Conservation (phyloP, 2,797 vertebrate species). For the Gallinago solitaria region DNA sequence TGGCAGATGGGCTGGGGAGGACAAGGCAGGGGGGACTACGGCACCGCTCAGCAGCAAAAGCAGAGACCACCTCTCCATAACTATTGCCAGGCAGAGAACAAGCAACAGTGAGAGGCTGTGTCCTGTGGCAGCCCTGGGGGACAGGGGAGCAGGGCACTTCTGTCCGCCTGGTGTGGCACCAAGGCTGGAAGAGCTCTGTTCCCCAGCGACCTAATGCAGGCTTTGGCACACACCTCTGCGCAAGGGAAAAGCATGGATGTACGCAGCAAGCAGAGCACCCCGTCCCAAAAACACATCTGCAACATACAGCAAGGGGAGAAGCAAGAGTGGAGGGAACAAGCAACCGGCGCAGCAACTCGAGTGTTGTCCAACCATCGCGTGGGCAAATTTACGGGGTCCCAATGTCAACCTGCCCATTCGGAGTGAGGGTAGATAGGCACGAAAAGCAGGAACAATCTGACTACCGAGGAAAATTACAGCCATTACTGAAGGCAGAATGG, state of each 20-base stretch:
- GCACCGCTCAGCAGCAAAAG: neutral
- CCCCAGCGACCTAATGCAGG: neutral
- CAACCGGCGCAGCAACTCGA: neutral
- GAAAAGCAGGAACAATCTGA: neutral
- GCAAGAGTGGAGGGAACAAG: neutral
- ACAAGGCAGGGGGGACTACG: neutral
- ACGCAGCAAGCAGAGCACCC: fast-evolving
- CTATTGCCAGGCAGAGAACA: neutral
- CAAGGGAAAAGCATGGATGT: neutral
- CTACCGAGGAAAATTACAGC: neutral
- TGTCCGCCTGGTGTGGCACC: neutral
- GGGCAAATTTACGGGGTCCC: neutral
- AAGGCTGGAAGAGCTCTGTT: neutral
- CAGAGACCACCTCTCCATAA: neutral
- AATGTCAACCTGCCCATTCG: fast-evolving
- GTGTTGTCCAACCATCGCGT: fast-evolving
- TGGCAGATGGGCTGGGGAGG: neutral
- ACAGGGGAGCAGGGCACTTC: neutral
- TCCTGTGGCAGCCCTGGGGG: fast-evolving
- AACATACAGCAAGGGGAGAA: neutral
- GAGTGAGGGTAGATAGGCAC: neutral
- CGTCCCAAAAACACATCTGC: neutral
- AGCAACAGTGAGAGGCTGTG: neutral
- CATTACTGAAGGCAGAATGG: fast-evolving
- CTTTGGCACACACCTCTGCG: fast-evolving